A percentile compares a stretch with the other conserved stretches of the same genome.
phyloP scores from a whole-genome alignment of 2,113 vertebrate species.

The Marmota flaviventris region DNA sequence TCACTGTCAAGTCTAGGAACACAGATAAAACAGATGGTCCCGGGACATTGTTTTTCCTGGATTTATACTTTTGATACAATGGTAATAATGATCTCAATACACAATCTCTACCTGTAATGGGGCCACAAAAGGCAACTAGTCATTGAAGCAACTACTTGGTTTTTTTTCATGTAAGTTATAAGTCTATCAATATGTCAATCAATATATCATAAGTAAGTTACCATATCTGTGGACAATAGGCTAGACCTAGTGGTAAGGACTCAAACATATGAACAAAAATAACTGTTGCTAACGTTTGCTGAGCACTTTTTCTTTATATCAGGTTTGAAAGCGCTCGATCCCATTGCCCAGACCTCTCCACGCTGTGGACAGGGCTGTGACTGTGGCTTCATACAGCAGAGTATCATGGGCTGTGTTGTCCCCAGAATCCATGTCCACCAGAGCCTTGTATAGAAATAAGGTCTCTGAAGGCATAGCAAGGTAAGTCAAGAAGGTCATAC shows the following conservation, averaged over 20 bases:
- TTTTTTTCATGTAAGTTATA: background rate
- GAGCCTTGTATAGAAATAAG: background rate
- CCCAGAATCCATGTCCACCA: background rate
- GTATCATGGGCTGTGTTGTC: rapidly evolving
- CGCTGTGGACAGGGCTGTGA: rapidly evolving
- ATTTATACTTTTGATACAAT: background rate
- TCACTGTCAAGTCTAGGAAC: rapidly evolving
- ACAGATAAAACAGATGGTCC: rapidly evolving
- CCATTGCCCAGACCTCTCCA: rapidly evolving
- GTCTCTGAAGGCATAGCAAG: background rate
- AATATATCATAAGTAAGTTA: rapidly evolving
- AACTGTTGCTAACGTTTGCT: background rate
- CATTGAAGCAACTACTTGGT: background rate
- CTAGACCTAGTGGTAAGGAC: background rate
- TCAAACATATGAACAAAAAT: rapidly evolving
- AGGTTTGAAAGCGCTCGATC: rapidly evolving
- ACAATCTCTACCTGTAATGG: rapidly evolving
- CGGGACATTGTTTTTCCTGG: background rate
- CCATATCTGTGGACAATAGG: rapidly evolving
- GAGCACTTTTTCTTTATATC: rapidly evolving
- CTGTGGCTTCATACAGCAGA: rapidly evolving
- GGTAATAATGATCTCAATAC: background rate
- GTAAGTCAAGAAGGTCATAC: background rate
- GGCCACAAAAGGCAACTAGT: background rate
- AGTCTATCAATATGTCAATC: too few species aligned